Conservation (phyloP, 2,113 vertebrate species). For the Picathartes gymnocephalus region DNA sequence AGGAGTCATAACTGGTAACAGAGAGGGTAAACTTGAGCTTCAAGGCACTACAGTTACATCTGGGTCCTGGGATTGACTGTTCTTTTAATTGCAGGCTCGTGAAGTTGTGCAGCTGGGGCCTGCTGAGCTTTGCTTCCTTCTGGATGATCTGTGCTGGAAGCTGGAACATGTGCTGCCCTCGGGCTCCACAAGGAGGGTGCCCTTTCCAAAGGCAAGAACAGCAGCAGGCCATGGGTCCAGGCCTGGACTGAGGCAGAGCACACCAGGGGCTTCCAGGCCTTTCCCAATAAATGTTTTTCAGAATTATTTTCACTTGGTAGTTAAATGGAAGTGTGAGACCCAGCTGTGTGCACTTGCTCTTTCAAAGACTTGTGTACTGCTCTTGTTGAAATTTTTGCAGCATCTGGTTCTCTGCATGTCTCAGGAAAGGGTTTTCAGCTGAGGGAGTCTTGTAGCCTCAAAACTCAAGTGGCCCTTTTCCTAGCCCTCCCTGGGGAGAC, state of each 20-base stretch:
- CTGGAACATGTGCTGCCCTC: slow-evolving; percentile 82
- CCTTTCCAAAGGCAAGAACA: slow-evolving; percentile 83
- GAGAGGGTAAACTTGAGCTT: neutral
- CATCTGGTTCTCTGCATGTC: neutral
- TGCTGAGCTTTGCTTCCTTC: slow-evolving; percentile 87
- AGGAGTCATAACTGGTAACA: neutral
- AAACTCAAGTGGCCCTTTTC: neutral
- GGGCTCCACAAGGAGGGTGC: slow-evolving; percentile 72
- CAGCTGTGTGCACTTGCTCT: neutral
- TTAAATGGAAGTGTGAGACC: neutral
- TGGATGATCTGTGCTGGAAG: slow-evolving; percentile 92
- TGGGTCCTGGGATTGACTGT: neutral
- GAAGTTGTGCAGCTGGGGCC: slow-evolving; percentile 89
- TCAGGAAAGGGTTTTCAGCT: neutral
- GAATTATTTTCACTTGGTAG: neutral
- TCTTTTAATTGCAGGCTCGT: slow-evolving; percentile 68
- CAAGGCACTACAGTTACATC: neutral
- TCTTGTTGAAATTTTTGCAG: neutral
- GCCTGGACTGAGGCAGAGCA: neutral
- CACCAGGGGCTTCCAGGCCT: neutral
- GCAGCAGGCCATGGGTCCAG: neutral
- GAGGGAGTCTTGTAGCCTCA: neutral
- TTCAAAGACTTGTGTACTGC: neutral
- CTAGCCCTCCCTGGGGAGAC: neutral
- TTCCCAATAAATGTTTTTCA: neutral